Conservation (phyloP, 2,888 invertebrate genomes). For the Phytoseiulus persimilis region DNA sequence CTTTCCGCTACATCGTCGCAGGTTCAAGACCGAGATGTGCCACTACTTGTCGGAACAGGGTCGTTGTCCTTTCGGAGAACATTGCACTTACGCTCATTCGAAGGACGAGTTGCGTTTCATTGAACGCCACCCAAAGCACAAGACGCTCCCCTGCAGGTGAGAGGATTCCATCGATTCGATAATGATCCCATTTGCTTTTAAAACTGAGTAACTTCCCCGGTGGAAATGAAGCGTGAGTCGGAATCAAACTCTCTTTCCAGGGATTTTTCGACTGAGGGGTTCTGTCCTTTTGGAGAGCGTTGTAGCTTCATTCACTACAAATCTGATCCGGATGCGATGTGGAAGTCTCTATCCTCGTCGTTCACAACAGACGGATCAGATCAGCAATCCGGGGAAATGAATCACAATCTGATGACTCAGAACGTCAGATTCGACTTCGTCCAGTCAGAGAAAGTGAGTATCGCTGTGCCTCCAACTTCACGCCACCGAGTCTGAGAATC, state of each 20-base stretch:
- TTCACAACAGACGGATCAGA: not conserved
- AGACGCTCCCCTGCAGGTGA: constrained; percentile 24
- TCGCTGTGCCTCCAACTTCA: not conserved
- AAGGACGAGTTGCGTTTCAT: constrained; percentile 16
- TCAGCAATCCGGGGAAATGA: not conserved
- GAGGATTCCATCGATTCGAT: not conserved
- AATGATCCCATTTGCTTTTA: too few relatives aligned
- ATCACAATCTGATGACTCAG: not conserved
- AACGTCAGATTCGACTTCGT: not conserved
- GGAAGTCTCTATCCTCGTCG: not conserved
- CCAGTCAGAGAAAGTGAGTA: not conserved
- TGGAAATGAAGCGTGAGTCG: too few relatives aligned
- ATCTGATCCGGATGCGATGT: constrained; percentile 12
- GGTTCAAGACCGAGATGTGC: constrained; percentile 23
- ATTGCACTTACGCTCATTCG: constrained; percentile 34
- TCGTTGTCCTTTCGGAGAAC: constrained; percentile 29
- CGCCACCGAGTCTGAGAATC: too few relatives aligned
- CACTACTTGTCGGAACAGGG: constrained; percentile 25
- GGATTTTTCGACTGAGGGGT: constrained; percentile 18
- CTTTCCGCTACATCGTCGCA: not conserved
- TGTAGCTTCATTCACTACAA: constrained; percentile 34
- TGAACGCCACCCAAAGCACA: constrained; percentile 20
- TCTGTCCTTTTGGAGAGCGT: constrained; percentile 29
- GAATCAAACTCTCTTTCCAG: not conserved
- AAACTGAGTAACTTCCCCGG: too few relatives aligned